A percentile compares a stretch with the other conserved stretches of the same genome.
phyloP scores from a whole-genome alignment of 2,888 invertebrate species.

The Caenorhabditis sp. region DNA sequence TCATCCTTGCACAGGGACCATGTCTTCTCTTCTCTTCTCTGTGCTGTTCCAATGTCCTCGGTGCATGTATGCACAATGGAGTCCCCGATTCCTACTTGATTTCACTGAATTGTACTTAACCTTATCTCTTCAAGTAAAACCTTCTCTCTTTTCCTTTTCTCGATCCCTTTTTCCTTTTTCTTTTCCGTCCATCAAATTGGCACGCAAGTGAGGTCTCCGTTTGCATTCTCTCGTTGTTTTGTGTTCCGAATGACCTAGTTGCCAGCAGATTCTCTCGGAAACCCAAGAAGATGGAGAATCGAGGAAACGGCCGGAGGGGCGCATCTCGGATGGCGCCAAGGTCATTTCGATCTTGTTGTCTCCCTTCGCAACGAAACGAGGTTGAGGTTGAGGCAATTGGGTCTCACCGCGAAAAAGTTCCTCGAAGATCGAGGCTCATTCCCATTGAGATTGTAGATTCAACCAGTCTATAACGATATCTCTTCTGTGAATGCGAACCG shows the following conservation, averaged over 20 bases:
- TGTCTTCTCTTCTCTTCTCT: conserved; percentile 80
- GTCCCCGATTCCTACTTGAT: too few relatives aligned
- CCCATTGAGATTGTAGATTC: too few relatives aligned
- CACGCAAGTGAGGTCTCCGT: conserved; percentile 24
- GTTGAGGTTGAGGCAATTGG: too few relatives aligned
- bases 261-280: conserved; percentile 27
- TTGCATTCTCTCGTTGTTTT: conserved; percentile 27
- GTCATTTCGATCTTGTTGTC: conserved; percentile 34
- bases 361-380: too few relatives aligned
- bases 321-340: conserved; percentile 39
- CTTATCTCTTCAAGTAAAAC: not conserved
- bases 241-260: conserved; percentile 58
- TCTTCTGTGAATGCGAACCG: too few relatives aligned
- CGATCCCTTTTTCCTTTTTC: not conserved
- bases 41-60: conserved; percentile 10
- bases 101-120: too few relatives aligned
- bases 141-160: too few relatives aligned
- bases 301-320: conserved; percentile 19
- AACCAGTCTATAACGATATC: too few relatives aligned
- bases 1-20: conserved; percentile 93
- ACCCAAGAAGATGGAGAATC: conserved; percentile 12
- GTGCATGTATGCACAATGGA: not conserved
- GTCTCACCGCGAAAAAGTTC: too few relatives aligned
- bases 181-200: conserved; percentile 39
- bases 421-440: too few relatives aligned